Conservation (phyloP, 1,140 invertebrate species). For the Samia ricini region DNA sequence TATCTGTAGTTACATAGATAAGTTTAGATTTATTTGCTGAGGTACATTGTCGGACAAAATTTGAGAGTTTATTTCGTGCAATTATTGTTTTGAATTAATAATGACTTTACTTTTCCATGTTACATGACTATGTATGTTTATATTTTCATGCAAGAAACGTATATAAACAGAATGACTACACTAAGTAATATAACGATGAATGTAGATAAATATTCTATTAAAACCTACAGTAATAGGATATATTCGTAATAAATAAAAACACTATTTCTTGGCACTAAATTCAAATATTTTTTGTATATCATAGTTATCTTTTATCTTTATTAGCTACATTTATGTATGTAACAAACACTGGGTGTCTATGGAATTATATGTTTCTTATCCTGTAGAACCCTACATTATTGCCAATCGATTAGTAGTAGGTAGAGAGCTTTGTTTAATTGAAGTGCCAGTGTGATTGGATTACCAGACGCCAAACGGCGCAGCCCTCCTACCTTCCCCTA, state of each 20-base stretch:
- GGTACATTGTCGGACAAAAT: not conserved
- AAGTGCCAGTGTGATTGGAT: constrained; percentile 59
- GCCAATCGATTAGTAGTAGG: constrained; percentile 55
- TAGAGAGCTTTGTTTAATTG: constrained; percentile 55
- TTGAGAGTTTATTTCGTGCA: not conserved
- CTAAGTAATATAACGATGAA: too few relatives aligned
- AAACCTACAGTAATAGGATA: too few relatives aligned
- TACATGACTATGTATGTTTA: not conserved
- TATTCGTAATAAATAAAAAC: too few relatives aligned
- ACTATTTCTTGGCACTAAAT: too few relatives aligned
- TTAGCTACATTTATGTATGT: too few relatives aligned
- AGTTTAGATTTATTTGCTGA: constrained; percentile 18
- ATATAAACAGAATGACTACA: too few relatives aligned
- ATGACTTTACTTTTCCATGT: not conserved
- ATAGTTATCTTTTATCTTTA: too few relatives aligned
- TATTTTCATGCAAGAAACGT: too few relatives aligned
- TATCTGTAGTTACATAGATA: constrained; percentile 40
- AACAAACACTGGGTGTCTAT: too few relatives aligned
- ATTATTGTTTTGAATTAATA: not conserved
- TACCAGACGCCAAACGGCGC: constrained; percentile 33
- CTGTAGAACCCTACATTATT: constrained; percentile 50
- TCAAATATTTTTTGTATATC: too few relatives aligned
- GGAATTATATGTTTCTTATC: constrained; percentile 21
- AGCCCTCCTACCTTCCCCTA: constrained; percentile 17
- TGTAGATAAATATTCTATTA: too few relatives aligned